Conservation (phyloP, 2,113 vertebrate species). For the Phaetusa simplex region DNA sequence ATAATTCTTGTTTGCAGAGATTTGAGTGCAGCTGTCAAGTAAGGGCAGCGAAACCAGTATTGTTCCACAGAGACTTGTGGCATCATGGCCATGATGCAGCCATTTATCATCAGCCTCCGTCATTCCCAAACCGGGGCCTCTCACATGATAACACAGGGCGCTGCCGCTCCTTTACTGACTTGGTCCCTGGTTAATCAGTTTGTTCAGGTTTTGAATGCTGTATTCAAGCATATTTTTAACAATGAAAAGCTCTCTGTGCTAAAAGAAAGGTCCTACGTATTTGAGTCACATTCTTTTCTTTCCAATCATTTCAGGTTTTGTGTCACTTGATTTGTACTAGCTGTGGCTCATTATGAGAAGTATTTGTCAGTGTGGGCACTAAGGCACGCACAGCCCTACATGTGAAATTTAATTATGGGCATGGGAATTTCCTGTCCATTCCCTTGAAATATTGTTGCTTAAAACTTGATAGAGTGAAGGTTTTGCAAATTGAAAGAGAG, state of each 20-base stretch:
- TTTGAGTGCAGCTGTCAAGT: slow-evolving; percentile 28
- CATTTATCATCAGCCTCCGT: slow-evolving; percentile 53
- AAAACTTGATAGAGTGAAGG: slow-evolving; percentile 59
- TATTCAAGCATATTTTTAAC: slow-evolving; percentile 62
- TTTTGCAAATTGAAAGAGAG: slow-evolving; percentile 63
- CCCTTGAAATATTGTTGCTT: slow-evolving; percentile 53
- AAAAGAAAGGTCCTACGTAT: slow-evolving; percentile 55
- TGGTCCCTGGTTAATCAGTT: slow-evolving; percentile 62
- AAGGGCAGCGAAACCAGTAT: slow-evolving; percentile 5
- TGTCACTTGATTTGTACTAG: slow-evolving; percentile 59
- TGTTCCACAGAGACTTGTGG: slow-evolving; percentile 42
- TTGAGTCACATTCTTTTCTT: slow-evolving; percentile 60
- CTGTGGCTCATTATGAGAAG: slow-evolving; percentile 52
- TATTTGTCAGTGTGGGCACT: slow-evolving; percentile 39
- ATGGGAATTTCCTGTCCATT: slow-evolving; percentile 58
- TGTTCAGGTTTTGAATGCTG: slow-evolving; percentile 67
- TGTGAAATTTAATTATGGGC: slow-evolving; percentile 64
- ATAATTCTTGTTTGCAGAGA: neutral
- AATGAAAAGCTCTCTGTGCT: slow-evolving; percentile 60
- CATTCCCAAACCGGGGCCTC: slow-evolving; percentile 27
- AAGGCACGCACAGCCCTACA: slow-evolving; percentile 31
- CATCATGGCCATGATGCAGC: slow-evolving; percentile 22
- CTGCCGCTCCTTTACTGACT: slow-evolving; percentile 34
- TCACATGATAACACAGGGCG: slow-evolving; percentile 18
- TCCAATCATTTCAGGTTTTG: slow-evolving; percentile 45